Conservation (phyloP, 2,888 invertebrate species). For the Escarpia spicata region DNA sequence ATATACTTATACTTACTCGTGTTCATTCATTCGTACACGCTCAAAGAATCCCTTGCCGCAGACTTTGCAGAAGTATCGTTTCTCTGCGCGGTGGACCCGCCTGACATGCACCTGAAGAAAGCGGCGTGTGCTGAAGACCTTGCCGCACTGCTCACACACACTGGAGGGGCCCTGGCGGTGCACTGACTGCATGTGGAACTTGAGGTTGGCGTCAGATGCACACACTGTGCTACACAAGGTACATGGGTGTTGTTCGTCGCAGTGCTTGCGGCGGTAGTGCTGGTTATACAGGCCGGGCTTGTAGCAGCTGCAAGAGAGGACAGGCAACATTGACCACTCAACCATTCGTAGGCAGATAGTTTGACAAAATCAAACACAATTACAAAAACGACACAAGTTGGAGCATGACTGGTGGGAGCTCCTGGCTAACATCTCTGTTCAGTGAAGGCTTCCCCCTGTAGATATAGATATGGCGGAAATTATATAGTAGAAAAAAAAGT, state of each 20-base stretch:
- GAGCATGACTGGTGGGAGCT: too few species aligned
- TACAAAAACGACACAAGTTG: too few species aligned
- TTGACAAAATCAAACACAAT: too few species aligned
- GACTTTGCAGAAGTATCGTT: slow-evolving; percentile 34
- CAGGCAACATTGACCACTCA: too few species aligned
- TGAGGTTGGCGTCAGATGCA: slow-evolving; percentile 22
- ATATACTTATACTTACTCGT: slow-evolving; percentile 26
- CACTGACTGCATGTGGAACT: slow-evolving; percentile 30
- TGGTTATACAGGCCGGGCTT: background rate
- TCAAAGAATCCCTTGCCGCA: slow-evolving; percentile 38
- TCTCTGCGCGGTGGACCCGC: slow-evolving; percentile 31
- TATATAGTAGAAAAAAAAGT: too few species aligned
- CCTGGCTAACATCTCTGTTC: too few species aligned
- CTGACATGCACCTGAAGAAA: slow-evolving; percentile 34
- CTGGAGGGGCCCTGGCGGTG: background rate
- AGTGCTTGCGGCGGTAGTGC: slow-evolving; percentile 21
- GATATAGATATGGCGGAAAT: too few species aligned
- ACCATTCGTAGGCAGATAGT: too few species aligned
- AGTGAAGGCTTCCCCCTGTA: too few species aligned
- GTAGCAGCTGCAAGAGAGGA: background rate
- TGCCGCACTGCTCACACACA: slow-evolving; percentile 30
- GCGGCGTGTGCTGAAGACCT: slow-evolving; percentile 27
- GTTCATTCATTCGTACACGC: slow-evolving; percentile 31
- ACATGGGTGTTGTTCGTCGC: slow-evolving; percentile 23
- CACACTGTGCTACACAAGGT: slow-evolving; percentile 28